Evolutionary conservation across 2,888 invertebrate species (phyloP), one percentile per base, ranked within the genome.

Genomic region (Euplagia quadripunctaria): DNA sequence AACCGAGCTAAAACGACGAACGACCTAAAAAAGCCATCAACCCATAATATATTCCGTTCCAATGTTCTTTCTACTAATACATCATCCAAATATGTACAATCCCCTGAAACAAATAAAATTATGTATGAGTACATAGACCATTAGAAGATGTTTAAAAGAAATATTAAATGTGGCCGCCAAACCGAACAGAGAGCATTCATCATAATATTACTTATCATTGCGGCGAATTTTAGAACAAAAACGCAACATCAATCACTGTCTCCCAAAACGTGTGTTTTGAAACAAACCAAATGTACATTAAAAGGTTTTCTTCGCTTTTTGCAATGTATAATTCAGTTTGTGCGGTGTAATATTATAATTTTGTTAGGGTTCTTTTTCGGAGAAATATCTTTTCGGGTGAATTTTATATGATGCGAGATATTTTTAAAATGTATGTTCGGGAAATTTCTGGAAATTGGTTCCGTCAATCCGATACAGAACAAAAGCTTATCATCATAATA

Each of bases 191-290:
- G 82, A 86, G 79, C 87, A 92, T 92, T 91, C 85, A 89, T 90
- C 89, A 91, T 88, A 88, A 88, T 86, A 89, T 89, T 88, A 89
- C 89, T 90, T 89, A 90, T 89, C 89, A 90, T 90, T 90, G 89
- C 86, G 75, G 83, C 78, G 72, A 63, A 77, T 83, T 88, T 84
- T 81, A 84, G 88, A 92, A 92, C 90, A 92, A 91, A 91, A 84
- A 84, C 80, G 74, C 68, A 52, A 58, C 89, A 92, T 92, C 91
- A 89, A 90, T 92, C 92, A 88, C 81, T 87, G 91, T 90, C 91
- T 71, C 78, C 79, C 84, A 84, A 80, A 84, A 83, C 81, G 85
- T 84, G 82, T 84, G 87, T 79, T 79, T 83, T 77, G 64, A 69
- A 68, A 71, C 72, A 74, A 76, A 85, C 85, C 71, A 76, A 82